These are phyloP conservation scores for Polydrusus cervinus DNA, from an alignment of 2,888 invertebrate genomes.

Conservation along the genomic window DNA sequence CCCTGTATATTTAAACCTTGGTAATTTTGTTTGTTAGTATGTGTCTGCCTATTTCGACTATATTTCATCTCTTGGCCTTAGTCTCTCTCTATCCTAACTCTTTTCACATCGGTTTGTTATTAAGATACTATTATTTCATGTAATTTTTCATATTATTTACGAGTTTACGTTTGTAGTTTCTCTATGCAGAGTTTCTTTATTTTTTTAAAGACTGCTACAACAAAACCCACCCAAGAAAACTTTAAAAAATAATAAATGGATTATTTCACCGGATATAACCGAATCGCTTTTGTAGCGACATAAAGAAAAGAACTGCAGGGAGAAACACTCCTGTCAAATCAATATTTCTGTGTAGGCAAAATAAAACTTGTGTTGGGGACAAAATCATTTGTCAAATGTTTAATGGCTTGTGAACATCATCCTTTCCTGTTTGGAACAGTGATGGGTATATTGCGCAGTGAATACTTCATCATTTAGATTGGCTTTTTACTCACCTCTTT, in stretches of 20 bases:
- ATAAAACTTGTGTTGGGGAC: slow-evolving; percentile 60
- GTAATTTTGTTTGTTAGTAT: too few relatives aligned
- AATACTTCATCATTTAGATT: slow-evolving; percentile 43
- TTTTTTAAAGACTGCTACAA: neutral
- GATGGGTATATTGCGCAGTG: slow-evolving; percentile 27
- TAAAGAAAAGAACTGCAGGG: slow-evolving; percentile 40
- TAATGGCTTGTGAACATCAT: slow-evolving; percentile 77
- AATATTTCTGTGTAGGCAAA: slow-evolving; percentile 61
- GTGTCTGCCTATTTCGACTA: too few relatives aligned
- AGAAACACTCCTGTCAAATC: slow-evolving; percentile 42
- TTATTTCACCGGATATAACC: slow-evolving; percentile 36
- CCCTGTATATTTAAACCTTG: too few relatives aligned
- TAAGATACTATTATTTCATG: too few relatives aligned
- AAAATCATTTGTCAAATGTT: slow-evolving; percentile 74
- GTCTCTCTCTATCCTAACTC: too few relatives aligned
- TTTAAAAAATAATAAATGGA: slow-evolving; percentile 42
- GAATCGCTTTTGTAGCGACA: slow-evolving; percentile 46
- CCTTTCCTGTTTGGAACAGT: slow-evolving; percentile 36
- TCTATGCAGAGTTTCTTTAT: neutral
- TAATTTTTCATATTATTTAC: neutral
- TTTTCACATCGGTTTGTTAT: too few relatives aligned
- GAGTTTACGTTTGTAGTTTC: neutral
- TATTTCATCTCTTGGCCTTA: too few relatives aligned
- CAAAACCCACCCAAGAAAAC: neutral
- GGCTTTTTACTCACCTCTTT: slow-evolving; percentile 19